Percentiles rank a stretch among this genome's conserved stretches.
Conservation (phyloP, 2,888 invertebrate genomes). For the Eupeodes luniger region DNA sequence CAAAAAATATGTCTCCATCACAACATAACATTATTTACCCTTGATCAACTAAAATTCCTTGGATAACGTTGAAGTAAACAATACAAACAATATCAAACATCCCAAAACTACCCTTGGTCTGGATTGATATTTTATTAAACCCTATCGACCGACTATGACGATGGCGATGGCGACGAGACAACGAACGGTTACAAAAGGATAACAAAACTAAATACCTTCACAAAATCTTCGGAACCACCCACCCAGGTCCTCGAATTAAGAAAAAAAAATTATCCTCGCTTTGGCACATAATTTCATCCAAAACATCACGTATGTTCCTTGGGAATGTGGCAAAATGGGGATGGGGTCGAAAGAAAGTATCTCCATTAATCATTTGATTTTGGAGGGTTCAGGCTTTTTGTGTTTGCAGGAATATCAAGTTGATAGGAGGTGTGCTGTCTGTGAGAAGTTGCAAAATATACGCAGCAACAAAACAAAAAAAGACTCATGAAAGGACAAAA, state of each 20-base stretch:
- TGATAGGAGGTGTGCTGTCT: slow-evolving; percentile 9
- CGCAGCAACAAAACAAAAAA: slow-evolving; percentile 9
- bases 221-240: slow-evolving; percentile 19
- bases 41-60: slow-evolving; percentile 21
- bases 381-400: background rate
- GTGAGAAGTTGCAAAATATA: background rate
- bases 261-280: slow-evolving; percentile 43
- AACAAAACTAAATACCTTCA: slow-evolving; percentile 59
- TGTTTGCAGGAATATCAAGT: background rate
- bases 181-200: slow-evolving; percentile 47
- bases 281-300: slow-evolving; percentile 68
- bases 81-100: slow-evolving; percentile 37
- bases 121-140: slow-evolving; percentile 48
- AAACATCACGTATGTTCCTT: slow-evolving; percentile 59
- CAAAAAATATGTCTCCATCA: slow-evolving; percentile 11
- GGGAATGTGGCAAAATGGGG: background rate
- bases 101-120: background rate
- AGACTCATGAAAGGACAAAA: slow-evolving; percentile 46
- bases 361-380: slow-evolving; percentile 73
- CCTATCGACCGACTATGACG: slow-evolving; percentile 59
- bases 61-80: slow-evolving; percentile 55
- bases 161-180: slow-evolving; percentile 14
- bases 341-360: slow-evolving; percentile 35
- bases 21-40: slow-evolving; percentile 29
- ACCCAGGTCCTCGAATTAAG: background rate